phyloP scores from a whole-genome alignment of 2,888 invertebrate species.

The Lithophane semibrunnea region DNA sequence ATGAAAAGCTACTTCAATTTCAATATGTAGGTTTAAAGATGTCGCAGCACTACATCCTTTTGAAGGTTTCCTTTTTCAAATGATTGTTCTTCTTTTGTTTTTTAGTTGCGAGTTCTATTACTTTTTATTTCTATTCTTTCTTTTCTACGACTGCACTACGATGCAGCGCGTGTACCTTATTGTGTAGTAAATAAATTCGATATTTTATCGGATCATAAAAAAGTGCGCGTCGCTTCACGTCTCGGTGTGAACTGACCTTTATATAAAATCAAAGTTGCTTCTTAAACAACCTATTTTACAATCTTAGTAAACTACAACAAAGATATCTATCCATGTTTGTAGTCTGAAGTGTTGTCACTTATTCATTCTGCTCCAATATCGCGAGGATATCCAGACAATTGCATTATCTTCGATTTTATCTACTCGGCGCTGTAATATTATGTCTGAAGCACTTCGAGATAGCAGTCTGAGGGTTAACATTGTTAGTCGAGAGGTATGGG shows the following conservation, averaged over 20 bases:
- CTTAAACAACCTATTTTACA: conserved; percentile 1
- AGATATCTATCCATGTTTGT: conserved; percentile 26
- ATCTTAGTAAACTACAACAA: conserved; percentile 19
- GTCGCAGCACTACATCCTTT: background rate
- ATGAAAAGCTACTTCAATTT: too few species aligned
- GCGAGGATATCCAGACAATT: conserved; percentile 65
- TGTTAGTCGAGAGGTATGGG: conserved; percentile 52
- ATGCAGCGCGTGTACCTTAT: too few species aligned
- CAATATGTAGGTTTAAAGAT: background rate
- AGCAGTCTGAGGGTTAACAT: conserved; percentile 65
- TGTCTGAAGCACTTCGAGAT: conserved; percentile 63
- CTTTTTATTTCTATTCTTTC: background rate
- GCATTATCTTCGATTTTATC: conserved; percentile 72
- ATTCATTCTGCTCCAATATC: conserved; percentile 63
- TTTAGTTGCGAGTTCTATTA: background rate
- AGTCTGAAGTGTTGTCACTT: conserved; percentile 56
- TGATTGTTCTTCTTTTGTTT: background rate
- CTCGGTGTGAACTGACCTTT: background rate
- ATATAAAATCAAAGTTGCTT: background rate
- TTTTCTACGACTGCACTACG: too few species aligned
- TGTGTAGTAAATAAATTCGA: too few species aligned
- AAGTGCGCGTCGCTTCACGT: too few species aligned
- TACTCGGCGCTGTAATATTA: conserved; percentile 57
- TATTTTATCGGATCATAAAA: too few species aligned
- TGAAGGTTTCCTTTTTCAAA: background rate